Conservation (phyloP, 1,140 invertebrate genomes). For the Drosophila athabasca region DNA sequence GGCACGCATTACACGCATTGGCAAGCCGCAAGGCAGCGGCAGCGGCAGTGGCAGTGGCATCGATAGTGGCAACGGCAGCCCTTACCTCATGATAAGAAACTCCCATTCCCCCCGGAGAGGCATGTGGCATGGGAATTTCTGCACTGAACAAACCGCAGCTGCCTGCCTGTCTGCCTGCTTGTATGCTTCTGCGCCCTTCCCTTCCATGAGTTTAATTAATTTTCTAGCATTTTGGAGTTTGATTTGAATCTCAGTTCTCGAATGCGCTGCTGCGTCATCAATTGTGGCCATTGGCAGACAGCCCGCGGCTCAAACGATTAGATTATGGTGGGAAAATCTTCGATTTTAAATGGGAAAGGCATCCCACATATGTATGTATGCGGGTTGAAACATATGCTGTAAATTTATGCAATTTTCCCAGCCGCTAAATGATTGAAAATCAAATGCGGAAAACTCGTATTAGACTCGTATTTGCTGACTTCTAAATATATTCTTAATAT, state of each 20-base stretch:
- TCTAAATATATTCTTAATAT: constrained; percentile 17
- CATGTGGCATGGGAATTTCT: constrained; percentile 22
- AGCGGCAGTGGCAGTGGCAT: too few species aligned
- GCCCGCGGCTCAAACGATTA: constrained; percentile 52
- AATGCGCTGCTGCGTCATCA: constrained; percentile 28
- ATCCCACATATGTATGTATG: constrained; percentile 15
- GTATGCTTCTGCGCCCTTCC: constrained; percentile 1
- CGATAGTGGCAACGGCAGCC: constrained; percentile 1
- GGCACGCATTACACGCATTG: constrained; percentile 62
- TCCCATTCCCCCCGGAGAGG: background rate
- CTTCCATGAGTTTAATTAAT: constrained; percentile 69
- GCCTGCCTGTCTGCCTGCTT: constrained; percentile 42
- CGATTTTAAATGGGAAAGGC: constrained; percentile 5
- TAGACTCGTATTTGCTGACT: constrained; percentile 43
- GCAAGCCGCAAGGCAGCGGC: constrained; percentile 25
- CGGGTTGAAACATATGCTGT: constrained; percentile 33
- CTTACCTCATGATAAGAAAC: constrained; percentile 29
- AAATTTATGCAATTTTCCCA: constrained; percentile 67
- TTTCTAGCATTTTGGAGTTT: constrained; percentile 66
- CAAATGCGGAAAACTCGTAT: too few species aligned
- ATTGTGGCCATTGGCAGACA: constrained; percentile 20
- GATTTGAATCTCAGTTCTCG: constrained; percentile 73
- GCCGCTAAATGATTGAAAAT: constrained; percentile 56
- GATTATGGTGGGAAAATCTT: constrained; percentile 45
- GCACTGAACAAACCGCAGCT: constrained; percentile 54